These are phyloP conservation scores for Hylyphantes graminicola DNA, from an alignment of 1,140 invertebrate genomes.

Conservation along the genomic window DNA sequence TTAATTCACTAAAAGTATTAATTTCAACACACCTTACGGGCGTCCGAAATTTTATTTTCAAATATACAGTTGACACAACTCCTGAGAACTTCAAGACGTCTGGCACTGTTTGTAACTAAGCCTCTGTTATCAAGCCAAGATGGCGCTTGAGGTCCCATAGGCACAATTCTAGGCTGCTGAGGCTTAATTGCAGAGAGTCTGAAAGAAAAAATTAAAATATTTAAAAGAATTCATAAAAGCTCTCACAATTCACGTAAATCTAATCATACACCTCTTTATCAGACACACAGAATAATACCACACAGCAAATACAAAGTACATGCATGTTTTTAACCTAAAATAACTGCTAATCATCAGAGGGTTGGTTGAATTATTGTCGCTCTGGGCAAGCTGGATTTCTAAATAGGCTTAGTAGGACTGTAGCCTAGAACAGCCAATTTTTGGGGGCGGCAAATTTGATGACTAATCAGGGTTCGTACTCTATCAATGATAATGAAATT, in stretches of 20 bases:
- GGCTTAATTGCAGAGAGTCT: conserved; percentile 76
- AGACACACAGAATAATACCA: too few relatives aligned
- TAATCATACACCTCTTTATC: too few relatives aligned
- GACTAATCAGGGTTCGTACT: too few relatives aligned
- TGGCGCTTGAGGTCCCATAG: conserved; percentile 83
- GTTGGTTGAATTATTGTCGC: too few relatives aligned
- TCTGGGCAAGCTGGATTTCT: too few relatives aligned
- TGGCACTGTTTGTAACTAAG: conserved; percentile 86
- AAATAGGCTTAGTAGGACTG: too few relatives aligned
- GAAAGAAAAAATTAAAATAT: neutral
- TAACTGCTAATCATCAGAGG: too few relatives aligned
- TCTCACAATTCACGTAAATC: neutral
- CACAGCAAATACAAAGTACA: too few relatives aligned
- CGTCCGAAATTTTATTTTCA: conserved; percentile 97
- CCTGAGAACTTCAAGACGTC: conserved; percentile 89
- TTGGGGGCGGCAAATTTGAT: too few relatives aligned
- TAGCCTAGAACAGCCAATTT: too few relatives aligned
- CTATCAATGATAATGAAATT: too few relatives aligned
- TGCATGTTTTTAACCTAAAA: too few relatives aligned
- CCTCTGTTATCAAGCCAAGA: conserved; percentile 74
- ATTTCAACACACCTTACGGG: conserved; percentile 77
- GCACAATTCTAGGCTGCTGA: conserved; percentile 87
- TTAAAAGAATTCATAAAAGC: neutral
- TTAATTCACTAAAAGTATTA: conserved; percentile 1
- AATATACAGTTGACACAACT: conserved; percentile 96